A percentile compares a stretch with the other conserved stretches of the same genome.
Conservation (phyloP, 2,888 invertebrate genomes). For the Eupelmus urozonus region DNA sequence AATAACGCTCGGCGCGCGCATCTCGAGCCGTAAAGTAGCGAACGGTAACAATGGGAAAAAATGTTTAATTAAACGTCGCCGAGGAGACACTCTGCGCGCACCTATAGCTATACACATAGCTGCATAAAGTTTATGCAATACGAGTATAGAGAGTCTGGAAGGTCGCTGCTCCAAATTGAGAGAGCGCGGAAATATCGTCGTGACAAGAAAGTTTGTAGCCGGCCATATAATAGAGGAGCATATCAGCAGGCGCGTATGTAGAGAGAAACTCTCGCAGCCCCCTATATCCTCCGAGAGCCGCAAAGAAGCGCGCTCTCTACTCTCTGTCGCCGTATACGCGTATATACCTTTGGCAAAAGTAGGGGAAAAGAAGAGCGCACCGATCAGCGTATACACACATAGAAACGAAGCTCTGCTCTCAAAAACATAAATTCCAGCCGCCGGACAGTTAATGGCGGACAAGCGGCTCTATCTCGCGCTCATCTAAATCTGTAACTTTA, state of each 20-base stretch:
- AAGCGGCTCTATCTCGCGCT: slow-evolving; percentile 52
- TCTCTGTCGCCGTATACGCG: neutral
- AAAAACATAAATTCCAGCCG: slow-evolving; percentile 53
- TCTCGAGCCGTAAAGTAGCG: neutral
- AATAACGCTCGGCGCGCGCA: neutral
- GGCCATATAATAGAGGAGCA: slow-evolving; percentile 2
- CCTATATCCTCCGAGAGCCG: no score
- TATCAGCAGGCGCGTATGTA: neutral
- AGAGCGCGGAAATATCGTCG: slow-evolving; percentile 18
- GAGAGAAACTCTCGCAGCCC: no score
- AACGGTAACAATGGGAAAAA: slow-evolving; percentile 5
- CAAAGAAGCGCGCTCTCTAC: neutral
- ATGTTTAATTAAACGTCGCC: slow-evolving; percentile 17
- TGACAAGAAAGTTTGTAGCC: slow-evolving; percentile 38
- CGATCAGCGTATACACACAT: neutral
- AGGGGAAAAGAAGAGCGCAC: slow-evolving; percentile 27
- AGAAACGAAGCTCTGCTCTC: slow-evolving; percentile 19
- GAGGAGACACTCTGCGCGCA: slow-evolving; percentile 5
- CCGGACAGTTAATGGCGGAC: slow-evolving; percentile 51
- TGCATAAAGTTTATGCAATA: slow-evolving; percentile 9
- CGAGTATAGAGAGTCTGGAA: neutral
- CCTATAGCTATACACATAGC: slow-evolving; percentile 17
- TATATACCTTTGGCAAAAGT: slow-evolving; percentile 23
- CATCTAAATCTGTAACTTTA: slow-evolving; percentile 54
- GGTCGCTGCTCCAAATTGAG: slow-evolving; percentile 34